Conservation (phyloP, 2,113 vertebrate genomes). For the Reinhardtius hippoglossoides region DNA sequence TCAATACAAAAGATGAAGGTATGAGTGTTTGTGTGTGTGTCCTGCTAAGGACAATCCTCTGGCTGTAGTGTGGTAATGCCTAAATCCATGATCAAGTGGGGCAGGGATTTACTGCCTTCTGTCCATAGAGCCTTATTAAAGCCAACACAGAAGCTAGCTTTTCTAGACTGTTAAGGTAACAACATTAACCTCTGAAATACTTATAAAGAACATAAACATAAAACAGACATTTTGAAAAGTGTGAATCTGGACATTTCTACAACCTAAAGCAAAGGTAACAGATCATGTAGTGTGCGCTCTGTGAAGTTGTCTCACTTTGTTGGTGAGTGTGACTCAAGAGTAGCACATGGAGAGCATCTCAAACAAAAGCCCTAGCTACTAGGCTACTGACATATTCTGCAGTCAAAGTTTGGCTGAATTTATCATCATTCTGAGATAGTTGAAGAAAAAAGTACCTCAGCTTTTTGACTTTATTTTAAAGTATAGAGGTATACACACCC, state of each 20-base stretch:
- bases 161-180: neutral
- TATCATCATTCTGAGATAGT: neutral
- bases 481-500: no score
- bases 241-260: neutral
- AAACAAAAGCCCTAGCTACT: neutral
- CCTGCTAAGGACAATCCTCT: conserved; percentile 17
- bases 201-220: neutral
- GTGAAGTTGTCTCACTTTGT: neutral
- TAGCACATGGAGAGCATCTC: neutral
- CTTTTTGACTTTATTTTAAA: no score
- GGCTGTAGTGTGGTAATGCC: conserved; percentile 61
- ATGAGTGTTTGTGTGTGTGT: conserved; percentile 4
- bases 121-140: conserved; percentile 7
- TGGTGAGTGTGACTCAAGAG: neutral
- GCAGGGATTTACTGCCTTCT: conserved; percentile 70
- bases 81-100: conserved; percentile 75
- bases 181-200: neutral
- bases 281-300: neutral
- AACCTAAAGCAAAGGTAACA: neutral
- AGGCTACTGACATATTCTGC: no score
- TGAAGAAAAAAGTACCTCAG: neutral
- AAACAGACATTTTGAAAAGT: neutral
- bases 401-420: no score
- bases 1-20: neutral
- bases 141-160: neutral